phyloP scores from a whole-genome alignment of 2,888 invertebrate species.

The Ophion costatus region DNA sequence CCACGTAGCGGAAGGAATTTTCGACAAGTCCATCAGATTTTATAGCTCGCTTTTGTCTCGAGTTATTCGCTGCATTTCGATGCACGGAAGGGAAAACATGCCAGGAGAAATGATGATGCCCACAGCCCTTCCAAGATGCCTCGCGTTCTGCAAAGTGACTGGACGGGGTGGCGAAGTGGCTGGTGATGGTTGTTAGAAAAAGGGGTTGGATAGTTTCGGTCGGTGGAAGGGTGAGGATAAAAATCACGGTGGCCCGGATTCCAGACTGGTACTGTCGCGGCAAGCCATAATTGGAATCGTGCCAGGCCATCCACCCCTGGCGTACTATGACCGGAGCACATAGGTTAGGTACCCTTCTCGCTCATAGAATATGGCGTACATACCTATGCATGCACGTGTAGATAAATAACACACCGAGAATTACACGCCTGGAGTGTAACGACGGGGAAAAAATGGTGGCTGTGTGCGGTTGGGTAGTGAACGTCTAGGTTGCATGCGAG shows the following conservation, averaged over 20 bases:
- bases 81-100: not conserved
- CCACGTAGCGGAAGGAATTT: constrained; percentile 12
- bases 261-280: constrained; percentile 64
- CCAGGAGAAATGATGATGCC: constrained; percentile 1
- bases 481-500: constrained; percentile 47
- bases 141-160: constrained; percentile 48
- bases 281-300: constrained; percentile 67
- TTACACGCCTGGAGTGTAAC: constrained; percentile 28
- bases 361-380: constrained; percentile 24
- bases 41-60: not conserved
- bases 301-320: constrained; percentile 66
- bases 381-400: not conserved
- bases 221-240: constrained; percentile 23
- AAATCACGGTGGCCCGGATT: constrained; percentile 62
- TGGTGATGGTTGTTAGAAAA: constrained; percentile 24
- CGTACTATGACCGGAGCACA: constrained; percentile 47
- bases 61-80: not conserved
- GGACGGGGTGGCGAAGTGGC: constrained; percentile 14
- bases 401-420: constrained; percentile 2
- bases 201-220: constrained; percentile 7
- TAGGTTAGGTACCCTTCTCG: constrained; percentile 29
- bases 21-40: constrained; percentile 46
- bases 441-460: constrained; percentile 7
- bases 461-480: constrained; percentile 27
- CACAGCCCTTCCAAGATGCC: constrained; percentile 5